These are phyloP conservation scores for Eupithecia dodoneata DNA, from an alignment of 2,888 invertebrate species.

Conservation along the genomic window DNA sequence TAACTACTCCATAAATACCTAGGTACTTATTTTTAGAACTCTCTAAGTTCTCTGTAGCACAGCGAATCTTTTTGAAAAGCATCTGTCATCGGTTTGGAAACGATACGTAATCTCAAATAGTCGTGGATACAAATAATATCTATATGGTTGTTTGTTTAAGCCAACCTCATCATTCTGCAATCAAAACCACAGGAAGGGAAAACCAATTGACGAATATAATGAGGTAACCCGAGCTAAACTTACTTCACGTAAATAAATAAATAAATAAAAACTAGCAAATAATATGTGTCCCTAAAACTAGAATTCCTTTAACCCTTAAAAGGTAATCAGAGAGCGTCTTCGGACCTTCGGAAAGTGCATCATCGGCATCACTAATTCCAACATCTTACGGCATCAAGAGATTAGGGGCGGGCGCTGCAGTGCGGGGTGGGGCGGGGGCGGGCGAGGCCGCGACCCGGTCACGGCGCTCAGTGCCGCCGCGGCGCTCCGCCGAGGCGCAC, in stretches of 20 bases:
- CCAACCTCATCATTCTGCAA: neutral
- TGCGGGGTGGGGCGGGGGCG: constrained; percentile 53
- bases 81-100: neutral
- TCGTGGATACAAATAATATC: neutral
- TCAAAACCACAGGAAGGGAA: no score
- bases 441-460: constrained; percentile 74
- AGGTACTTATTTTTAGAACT: neutral
- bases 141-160: neutral
- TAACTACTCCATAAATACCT: neutral
- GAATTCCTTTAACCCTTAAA: neutral
- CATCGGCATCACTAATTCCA: constrained; percentile 72
- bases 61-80: neutral
- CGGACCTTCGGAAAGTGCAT: constrained; percentile 66
- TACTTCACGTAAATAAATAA: neutral
- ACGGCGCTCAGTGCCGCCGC: constrained; percentile 78
- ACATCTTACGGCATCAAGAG: constrained; percentile 80
- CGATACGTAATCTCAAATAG: neutral
- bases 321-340: neutral
- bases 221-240: neutral
- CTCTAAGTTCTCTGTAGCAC: neutral
- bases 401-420: constrained; percentile 61
- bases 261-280: neutral
- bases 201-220: neutral
- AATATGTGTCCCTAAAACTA: neutral
- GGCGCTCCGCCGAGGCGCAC: constrained; percentile 79